phyloP scores from a whole-genome alignment of 2,797 vertebrate genomes.

The Diplodus puntazzo region DNA sequence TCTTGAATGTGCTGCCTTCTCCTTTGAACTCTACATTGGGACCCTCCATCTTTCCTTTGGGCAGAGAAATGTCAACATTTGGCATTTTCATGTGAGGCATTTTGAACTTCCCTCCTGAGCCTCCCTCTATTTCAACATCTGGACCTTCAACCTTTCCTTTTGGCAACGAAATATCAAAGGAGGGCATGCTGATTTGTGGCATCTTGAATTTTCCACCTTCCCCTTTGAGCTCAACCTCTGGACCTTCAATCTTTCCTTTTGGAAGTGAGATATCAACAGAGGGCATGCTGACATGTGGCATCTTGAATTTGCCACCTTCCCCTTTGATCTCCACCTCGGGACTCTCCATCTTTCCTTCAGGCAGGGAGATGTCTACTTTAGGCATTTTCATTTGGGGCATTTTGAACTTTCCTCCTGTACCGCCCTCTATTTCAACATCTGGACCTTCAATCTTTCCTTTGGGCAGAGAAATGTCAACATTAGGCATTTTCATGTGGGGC shows the following conservation, averaged over 20 bases:
- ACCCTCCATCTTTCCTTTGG: slow-evolving; percentile 2
- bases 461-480: slow-evolving; percentile 61
- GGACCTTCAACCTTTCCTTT: slow-evolving; percentile 61
- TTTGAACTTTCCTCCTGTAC: not conserved
- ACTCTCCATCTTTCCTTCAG: slow-evolving; percentile 50
- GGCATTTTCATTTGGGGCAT: slow-evolving; percentile 60
- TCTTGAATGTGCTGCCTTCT: slow-evolving; percentile 40
- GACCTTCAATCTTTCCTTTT: slow-evolving; percentile 54
- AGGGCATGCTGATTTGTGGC: slow-evolving; percentile 61
- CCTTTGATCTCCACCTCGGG: slow-evolving; percentile 34
- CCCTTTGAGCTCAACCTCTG: slow-evolving; percentile 40
- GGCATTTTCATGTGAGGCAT: slow-evolving; percentile 64
- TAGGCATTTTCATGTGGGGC: slow-evolving; percentile 14
- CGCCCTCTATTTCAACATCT: not conserved
- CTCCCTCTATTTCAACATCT: slow-evolving; percentile 39
- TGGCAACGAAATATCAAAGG: slow-evolving; percentile 68
- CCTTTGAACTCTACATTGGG: too few relatives aligned
- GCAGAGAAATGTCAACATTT: slow-evolving; percentile 32
- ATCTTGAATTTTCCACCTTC: slow-evolving; percentile 59
- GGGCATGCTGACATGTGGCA: slow-evolving; percentile 53
- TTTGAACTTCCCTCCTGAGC: not conserved
- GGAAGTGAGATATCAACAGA: slow-evolving; percentile 70
- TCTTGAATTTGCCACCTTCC: not conserved
- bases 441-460: slow-evolving; percentile 48
- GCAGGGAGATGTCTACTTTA: slow-evolving; percentile 60